These are phyloP conservation scores for Cotesia congregata DNA, from an alignment of 2,888 invertebrate species.

Conservation along the genomic window DNA sequence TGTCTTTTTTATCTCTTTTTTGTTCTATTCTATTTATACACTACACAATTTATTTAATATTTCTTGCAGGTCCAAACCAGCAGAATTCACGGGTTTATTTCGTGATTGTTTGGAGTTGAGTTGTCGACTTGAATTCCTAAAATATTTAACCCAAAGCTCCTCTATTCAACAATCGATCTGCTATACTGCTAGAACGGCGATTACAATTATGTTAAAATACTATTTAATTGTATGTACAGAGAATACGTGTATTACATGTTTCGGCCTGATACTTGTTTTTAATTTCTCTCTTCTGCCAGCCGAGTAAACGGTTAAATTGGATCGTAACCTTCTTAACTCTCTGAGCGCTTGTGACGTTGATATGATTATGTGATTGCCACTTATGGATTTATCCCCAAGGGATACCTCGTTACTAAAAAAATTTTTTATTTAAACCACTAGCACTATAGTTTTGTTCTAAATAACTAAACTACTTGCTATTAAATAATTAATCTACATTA, in stretches of 20 bases:
- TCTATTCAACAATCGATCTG: no score
- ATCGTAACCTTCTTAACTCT: conserved; percentile 36
- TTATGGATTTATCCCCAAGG: conserved; percentile 30
- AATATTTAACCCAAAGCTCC: no score
- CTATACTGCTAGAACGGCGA: no score
- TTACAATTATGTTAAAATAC: no score
- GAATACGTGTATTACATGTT: no score
- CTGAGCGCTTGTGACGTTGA: conserved; percentile 28
- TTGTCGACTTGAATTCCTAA: no score
- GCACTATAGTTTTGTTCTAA: no score
- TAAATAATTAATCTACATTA: no score
- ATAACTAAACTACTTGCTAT: no score
- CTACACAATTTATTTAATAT: conserved; percentile 9
- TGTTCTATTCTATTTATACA: conserved; percentile 8
- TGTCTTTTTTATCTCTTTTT: not conserved
- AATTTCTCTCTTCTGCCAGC: not conserved
- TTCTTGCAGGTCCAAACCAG: not conserved
- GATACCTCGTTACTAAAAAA: not conserved
- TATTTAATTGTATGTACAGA: no score
- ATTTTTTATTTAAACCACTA: not conserved
- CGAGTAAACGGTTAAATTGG: conserved; percentile 37
- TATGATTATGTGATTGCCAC: conserved; percentile 36
- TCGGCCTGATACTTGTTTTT: not conserved
- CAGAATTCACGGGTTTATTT: not conserved
- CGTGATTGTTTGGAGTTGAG: no score